Percentiles rank a stretch among this genome's conserved stretches.
Conservation (phyloP, 2,888 invertebrate genomes). For the Coremacera marginata region DNA sequence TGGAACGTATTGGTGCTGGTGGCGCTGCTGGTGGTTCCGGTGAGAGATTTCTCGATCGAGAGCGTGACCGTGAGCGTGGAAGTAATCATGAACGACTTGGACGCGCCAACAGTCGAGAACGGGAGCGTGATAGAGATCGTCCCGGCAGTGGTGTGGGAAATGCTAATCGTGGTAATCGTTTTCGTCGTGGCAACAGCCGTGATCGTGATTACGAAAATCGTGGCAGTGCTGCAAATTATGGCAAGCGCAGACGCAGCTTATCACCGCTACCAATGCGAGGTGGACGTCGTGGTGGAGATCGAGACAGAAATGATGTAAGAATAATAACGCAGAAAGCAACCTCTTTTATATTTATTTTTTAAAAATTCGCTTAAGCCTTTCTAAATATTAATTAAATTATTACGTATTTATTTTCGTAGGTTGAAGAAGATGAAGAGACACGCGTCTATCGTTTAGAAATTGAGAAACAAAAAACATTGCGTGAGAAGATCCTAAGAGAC, state of each 20-base stretch:
- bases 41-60: conserved; percentile 43
- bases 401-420: conserved; percentile 47
- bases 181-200: conserved; percentile 60
- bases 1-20: conserved; percentile 12
- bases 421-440: conserved; percentile 71
- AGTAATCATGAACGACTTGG: conserved; percentile 40
- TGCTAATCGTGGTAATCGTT: conserved; percentile 52
- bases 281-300: conserved; percentile 57
- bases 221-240: conserved; percentile 48
- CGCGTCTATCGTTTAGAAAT: conserved; percentile 70
- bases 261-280: conserved; percentile 56
- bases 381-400: background rate
- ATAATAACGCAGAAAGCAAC: background rate
- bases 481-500: conserved; percentile 69
- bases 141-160: conserved; percentile 41
- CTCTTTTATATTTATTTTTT: background rate
- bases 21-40: conserved; percentile 28
- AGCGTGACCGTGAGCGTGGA: conserved; percentile 55
- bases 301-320: conserved; percentile 63
- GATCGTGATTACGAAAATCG: conserved; percentile 63
- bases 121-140: conserved; percentile 53
- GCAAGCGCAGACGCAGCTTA: conserved; percentile 65
- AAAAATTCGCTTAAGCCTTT: background rate
- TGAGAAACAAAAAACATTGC: conserved; percentile 70
- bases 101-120: conserved; percentile 52